A percentile compares a stretch with the other conserved stretches of the same genome.
Evolutionary conservation across 2,113 vertebrate genomes (phyloP).

Genomic region (Stictonetta naevosa): DNA sequence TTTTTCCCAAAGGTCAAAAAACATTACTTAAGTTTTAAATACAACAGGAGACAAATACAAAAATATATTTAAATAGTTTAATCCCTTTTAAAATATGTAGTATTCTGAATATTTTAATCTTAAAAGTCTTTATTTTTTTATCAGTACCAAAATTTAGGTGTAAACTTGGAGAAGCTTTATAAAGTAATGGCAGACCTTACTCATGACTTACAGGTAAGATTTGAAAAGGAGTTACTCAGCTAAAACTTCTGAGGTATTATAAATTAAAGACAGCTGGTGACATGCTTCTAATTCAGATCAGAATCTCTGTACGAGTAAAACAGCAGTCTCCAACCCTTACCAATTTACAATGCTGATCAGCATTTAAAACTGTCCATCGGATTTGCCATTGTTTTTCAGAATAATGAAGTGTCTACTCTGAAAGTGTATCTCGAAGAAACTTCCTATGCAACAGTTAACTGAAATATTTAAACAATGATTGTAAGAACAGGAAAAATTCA

Average conservation of each 20-base stretch:
- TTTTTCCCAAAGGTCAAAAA: neutral
- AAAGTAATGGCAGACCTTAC: slow-evolving; percentile 80
- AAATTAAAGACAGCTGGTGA: neutral
- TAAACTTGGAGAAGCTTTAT: slow-evolving; percentile 80
- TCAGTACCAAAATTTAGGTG: slow-evolving; percentile 77
- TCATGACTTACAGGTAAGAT: slow-evolving; percentile 80
- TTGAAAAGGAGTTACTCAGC: neutral
- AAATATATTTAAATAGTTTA: neutral
- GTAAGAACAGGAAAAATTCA: neutral
- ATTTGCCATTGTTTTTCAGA: neutral
- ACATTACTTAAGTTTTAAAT: neutral
- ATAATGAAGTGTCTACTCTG: neutral
- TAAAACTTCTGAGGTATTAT: neutral
- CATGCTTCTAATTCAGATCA: neutral
- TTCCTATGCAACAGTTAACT: neutral
- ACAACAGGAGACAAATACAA: neutral
- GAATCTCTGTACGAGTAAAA: neutral
- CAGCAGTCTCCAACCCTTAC: neutral
- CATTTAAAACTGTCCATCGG: neutral
- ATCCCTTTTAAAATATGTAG: neutral
- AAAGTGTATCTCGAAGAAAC: neutral
- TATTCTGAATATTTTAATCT: neutral
- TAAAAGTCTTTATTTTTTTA: neutral
- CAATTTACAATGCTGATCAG: neutral
- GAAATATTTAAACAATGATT: neutral